Percentiles rank a stretch among this genome's conserved stretches.
phyloP scores from a whole-genome alignment of 2,888 invertebrate species.

The Pediacus dermestoides region DNA sequence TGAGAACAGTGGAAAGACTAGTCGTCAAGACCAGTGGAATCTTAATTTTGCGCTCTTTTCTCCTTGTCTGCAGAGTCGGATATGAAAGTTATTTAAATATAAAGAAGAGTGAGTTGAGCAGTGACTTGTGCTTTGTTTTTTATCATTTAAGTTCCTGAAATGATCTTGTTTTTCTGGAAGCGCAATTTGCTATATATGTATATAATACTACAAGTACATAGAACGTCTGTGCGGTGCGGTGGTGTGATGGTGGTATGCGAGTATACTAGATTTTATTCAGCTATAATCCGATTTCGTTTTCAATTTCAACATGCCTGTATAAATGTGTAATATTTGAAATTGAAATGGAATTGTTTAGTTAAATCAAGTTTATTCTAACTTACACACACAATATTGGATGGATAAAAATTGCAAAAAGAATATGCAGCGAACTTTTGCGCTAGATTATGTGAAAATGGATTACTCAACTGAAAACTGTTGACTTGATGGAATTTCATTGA shows the following conservation, averaged over 20 bases:
- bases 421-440: neutral
- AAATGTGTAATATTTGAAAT: slow-evolving; percentile 9
- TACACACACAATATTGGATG: slow-evolving; percentile 4
- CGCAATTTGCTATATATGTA: too few species aligned
- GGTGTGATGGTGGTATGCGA: neutral
- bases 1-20: too few species aligned
- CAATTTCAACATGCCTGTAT: slow-evolving; percentile 8
- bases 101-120: too few species aligned
- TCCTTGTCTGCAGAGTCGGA: too few species aligned
- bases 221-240: neutral
- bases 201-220: too few species aligned
- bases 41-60: too few species aligned
- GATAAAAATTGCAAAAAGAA: neutral
- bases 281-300: slow-evolving; percentile 7
- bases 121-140: too few species aligned
- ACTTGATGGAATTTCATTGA: too few species aligned
- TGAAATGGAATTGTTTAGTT: slow-evolving; percentile 11
- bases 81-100: too few species aligned
- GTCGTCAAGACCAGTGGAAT: too few species aligned
- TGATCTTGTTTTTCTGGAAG: too few species aligned
- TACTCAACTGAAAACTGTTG: slow-evolving; percentile 4
- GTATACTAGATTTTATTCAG: neutral
- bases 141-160: too few species aligned
- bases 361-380: slow-evolving; percentile 9
- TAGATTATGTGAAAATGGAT: slow-evolving; percentile 1